phyloP scores from a whole-genome alignment of 64 coral and sea anemone species.

The Anthopleura sola region DNA sequence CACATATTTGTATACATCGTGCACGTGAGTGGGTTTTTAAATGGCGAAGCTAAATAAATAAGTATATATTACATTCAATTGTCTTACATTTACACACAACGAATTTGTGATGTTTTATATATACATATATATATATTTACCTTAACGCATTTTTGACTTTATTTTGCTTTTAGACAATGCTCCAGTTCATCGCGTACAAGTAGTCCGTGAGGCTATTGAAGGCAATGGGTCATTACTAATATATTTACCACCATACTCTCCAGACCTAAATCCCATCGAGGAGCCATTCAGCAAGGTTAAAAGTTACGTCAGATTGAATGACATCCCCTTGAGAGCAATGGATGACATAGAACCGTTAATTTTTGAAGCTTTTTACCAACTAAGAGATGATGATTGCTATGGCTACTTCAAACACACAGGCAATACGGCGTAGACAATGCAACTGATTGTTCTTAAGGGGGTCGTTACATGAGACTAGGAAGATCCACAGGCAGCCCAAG shows the following conservation, averaged over 20 bases:
- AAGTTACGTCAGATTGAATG: neutral
- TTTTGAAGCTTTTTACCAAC: neutral
- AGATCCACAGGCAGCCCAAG: no score
- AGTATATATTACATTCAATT: no score
- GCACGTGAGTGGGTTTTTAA: no score
- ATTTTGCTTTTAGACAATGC: neutral
- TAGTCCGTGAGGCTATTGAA: neutral
- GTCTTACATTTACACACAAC: no score
- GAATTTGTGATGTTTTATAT: no score
- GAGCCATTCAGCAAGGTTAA: neutral
- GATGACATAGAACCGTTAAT: no score
- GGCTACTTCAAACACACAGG: neutral
- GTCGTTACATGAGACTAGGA: no score
- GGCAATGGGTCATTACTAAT: neutral
- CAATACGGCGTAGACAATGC: no score
- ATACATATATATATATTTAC: no score
- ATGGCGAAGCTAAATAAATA: no score
- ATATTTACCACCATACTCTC: conserved; percentile 12
- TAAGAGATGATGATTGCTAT: neutral
- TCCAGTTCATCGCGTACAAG: neutral
- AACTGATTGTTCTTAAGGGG: no score
- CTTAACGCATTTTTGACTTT: neutral
- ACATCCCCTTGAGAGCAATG: neutral
- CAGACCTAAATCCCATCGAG: neutral
- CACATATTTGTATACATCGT: no score